Conservation (phyloP, 2,113 vertebrate genomes). For the Mirounga angustirostris region DNA sequence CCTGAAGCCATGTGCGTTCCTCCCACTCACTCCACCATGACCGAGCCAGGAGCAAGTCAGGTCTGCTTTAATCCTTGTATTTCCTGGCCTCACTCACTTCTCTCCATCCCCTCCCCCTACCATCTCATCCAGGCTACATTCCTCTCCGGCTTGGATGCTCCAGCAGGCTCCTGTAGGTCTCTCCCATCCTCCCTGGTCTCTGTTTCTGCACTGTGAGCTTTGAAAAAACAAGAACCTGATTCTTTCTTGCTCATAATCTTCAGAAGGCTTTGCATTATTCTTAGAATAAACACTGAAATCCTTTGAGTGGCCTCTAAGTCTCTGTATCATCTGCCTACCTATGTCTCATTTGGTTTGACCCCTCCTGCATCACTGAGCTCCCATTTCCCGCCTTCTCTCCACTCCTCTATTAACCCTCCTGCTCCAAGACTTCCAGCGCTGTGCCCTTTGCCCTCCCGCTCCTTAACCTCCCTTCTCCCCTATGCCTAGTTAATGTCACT, state of each 20-base stretch:
- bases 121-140: neutral
- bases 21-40: neutral
- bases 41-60: neutral
- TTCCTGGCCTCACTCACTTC: neutral
- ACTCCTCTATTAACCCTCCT: neutral
- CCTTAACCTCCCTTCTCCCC: neutral
- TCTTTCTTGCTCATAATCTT: neutral
- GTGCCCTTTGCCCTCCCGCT: neutral
- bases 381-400: neutral
- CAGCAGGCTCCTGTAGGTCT: neutral
- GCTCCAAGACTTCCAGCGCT: neutral
- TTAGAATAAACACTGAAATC: neutral
- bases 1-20: accelerated
- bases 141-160: neutral
- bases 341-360: neutral
- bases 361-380: neutral
- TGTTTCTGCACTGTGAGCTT: neutral
- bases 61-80: neutral
- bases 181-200: neutral
- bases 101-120: neutral
- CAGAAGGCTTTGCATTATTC: neutral
- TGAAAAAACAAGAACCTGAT: neutral
- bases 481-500: neutral
- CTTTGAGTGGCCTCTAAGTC: neutral
- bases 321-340: neutral